Percentiles rank a stretch among this genome's conserved stretches.
These are phyloP conservation scores for Streptopelia turtur DNA, from an alignment of 2,797 vertebrate genomes.

Conservation along the genomic window DNA sequence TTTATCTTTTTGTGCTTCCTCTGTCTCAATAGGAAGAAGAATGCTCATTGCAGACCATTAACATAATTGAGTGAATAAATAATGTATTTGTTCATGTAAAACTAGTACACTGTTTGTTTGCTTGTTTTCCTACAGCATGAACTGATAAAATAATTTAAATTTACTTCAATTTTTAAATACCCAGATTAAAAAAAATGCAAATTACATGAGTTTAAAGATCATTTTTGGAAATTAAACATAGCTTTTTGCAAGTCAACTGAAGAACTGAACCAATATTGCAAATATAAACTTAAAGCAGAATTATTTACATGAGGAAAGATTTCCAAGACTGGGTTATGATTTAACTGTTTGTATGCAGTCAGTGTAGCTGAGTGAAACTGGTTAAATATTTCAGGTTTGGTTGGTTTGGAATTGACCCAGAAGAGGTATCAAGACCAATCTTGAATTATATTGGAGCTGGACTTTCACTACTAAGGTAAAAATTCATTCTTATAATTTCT, in stretches of 20 bases:
- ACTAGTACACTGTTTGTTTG: background rate
- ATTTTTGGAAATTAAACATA: background rate
- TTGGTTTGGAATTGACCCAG: slow-evolving; percentile 88
- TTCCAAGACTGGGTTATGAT: background rate
- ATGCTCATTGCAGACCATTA: background rate
- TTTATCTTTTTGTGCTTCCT: background rate
- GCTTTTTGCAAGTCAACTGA: background rate
- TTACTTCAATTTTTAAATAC: background rate
- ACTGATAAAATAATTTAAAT: background rate
- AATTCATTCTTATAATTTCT: background rate
- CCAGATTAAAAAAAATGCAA: background rate
- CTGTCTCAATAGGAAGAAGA: background rate
- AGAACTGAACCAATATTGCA: background rate
- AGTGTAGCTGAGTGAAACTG: background rate
- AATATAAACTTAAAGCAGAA: background rate
- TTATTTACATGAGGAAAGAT: background rate
- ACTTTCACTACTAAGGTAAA: slow-evolving; percentile 89
- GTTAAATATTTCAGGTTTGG: slow-evolving; percentile 84
- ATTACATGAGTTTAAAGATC: background rate
- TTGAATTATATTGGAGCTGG: slow-evolving; percentile 89
- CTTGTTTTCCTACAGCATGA: background rate
- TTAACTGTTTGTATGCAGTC: background rate
- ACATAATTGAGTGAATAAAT: background rate
- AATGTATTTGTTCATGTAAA: background rate
- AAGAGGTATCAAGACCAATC: slow-evolving; percentile 83